phyloP scores from a whole-genome alignment of 2,797 vertebrate genomes.

The Enteromius unitaeniatus region DNA sequence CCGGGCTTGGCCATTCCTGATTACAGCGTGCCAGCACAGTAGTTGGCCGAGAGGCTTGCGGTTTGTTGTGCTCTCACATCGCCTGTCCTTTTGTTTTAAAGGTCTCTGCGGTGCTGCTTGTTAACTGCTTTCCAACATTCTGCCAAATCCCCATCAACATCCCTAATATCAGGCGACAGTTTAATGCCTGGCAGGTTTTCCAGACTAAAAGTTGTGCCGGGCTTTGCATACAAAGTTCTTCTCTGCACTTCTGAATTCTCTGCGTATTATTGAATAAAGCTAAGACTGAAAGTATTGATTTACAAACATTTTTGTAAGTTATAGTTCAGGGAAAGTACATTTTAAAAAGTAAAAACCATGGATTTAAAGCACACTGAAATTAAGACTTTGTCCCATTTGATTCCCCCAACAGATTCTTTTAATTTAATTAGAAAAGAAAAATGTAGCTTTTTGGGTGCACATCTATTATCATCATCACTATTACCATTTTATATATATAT shows the following conservation, averaged over 20 bases:
- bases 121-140: conserved; percentile 21
- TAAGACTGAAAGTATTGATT: not conserved
- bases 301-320: not conserved
- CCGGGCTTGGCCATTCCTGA: not conserved
- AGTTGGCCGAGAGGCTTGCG: conserved; percentile 1
- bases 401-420: not conserved
- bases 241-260: not conserved
- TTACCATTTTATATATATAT: too few relatives aligned
- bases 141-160: conserved; percentile 22
- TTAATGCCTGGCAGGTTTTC: conserved; percentile 23
- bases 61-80: conserved; percentile 33
- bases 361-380: not conserved
- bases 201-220: not conserved
- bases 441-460: too few relatives aligned
- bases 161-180: conserved; percentile 25
- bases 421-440: too few relatives aligned
- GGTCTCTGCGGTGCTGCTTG: conserved; percentile 14
- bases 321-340: not conserved
- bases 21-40: not conserved
- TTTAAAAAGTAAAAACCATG: not conserved
- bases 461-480: too few relatives aligned
- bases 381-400: not conserved
- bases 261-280: not conserved
- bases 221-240: conserved; percentile 9
- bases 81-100: conserved; percentile 24